phyloP scores from a whole-genome alignment of 2,113 vertebrate species.

The Trinectes maculatus region DNA sequence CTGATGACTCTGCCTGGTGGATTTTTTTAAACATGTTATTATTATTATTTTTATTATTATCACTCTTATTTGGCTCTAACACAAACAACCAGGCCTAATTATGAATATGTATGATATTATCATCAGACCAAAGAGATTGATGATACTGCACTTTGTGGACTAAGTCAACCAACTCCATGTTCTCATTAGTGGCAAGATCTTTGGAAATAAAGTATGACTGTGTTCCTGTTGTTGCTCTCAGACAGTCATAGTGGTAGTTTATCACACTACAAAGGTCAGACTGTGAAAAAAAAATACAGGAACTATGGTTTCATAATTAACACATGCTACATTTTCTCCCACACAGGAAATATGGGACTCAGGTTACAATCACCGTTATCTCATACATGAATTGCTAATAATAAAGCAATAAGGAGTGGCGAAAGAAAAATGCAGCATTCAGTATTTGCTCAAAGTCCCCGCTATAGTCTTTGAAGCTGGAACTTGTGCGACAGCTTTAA shows the following conservation, averaged over 20 bases:
- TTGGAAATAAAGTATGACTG: not conserved
- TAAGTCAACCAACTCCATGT: not conserved
- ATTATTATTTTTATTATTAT: not conserved
- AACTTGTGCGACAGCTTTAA: not conserved
- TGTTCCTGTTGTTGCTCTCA: not conserved
- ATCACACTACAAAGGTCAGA: not conserved
- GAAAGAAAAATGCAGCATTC: not conserved
- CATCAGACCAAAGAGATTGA: not conserved
- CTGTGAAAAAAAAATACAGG: not conserved
- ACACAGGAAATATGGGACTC: no score
- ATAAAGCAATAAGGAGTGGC: not conserved
- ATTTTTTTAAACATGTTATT: no score
- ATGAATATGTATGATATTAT: not conserved
- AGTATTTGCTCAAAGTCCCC: constrained; percentile 21
- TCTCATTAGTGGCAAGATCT: not conserved
- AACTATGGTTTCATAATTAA: not conserved
- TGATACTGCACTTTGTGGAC: not conserved
- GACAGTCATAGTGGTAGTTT: not conserved
- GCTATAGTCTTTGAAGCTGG: constrained; percentile 19
- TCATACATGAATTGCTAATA: not conserved
- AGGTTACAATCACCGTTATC: not conserved
- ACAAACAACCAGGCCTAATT: no score
- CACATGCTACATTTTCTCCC: not conserved
- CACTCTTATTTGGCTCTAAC: no score
- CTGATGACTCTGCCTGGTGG: not conserved